Conservation (phyloP, 2,113 vertebrate genomes). For the Myiagra hebetior region DNA sequence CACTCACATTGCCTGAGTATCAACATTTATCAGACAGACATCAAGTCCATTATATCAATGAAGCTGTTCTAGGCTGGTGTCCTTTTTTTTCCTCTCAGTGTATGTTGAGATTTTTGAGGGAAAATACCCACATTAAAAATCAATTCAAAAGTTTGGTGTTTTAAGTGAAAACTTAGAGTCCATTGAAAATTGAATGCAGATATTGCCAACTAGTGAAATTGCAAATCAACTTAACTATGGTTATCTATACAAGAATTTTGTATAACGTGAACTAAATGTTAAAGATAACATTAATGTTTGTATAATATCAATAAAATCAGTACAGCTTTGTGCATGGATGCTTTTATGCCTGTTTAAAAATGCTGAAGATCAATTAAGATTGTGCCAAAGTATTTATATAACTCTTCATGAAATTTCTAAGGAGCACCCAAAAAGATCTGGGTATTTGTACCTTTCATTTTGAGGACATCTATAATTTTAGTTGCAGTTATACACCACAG, state of each 20-base stretch:
- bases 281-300: background rate
- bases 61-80: background rate
- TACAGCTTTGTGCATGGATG: background rate
- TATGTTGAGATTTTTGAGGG: background rate
- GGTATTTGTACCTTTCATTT: background rate
- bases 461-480: background rate
- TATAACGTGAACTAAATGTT: background rate
- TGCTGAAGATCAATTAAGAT: background rate
- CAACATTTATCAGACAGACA: background rate
- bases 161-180: background rate
- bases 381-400: background rate
- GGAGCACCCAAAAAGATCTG: background rate
- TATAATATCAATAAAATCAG: background rate
- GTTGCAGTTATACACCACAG: background rate
- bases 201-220: background rate
- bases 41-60: background rate
- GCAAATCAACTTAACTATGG: background rate
- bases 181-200: background rate
- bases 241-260: background rate
- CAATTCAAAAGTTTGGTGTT: background rate
- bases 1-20: background rate
- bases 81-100: background rate
- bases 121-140: background rate
- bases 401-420: background rate
- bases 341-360: background rate